phyloP scores from a whole-genome alignment of 92 coral and sea anemone genomes.

The Umimayanthus kanabou region DNA sequence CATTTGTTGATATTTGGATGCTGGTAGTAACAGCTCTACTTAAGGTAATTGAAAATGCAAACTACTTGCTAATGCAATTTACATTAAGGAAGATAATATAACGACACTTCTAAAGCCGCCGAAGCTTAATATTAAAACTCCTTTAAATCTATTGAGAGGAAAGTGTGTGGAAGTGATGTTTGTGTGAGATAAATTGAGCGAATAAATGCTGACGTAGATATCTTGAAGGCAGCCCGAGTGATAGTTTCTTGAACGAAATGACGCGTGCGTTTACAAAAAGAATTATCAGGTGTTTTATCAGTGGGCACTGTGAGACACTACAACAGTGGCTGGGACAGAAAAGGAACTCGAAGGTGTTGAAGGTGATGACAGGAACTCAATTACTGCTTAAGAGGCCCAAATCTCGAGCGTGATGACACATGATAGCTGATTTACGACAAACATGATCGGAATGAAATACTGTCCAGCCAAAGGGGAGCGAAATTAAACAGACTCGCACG shows the following conservation, averaged over 20 bases:
- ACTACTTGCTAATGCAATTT: conserved; percentile 60
- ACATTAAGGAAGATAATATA: conserved; percentile 51
- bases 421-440: conserved; percentile 55
- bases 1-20: conserved; percentile 41
- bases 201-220: neutral
- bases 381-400: conserved; percentile 34
- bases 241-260: conserved; percentile 11
- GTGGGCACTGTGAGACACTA: conserved; percentile 24
- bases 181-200: conserved; percentile 32
- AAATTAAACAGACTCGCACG: conserved; percentile 38
- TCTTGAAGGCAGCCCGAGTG: neutral
- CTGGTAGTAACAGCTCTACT: conserved; percentile 39
- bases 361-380: conserved; percentile 51
- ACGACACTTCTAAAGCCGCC: conserved; percentile 47
- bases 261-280: conserved; percentile 54
- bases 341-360: neutral
- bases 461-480: conserved; percentile 11
- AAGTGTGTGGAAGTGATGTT: conserved; percentile 31
- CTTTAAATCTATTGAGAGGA: conserved; percentile 28
- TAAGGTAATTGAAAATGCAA: conserved; percentile 82
- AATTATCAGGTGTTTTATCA: conserved; percentile 47
- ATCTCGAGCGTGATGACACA: conserved; percentile 61
- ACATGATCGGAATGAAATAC: conserved; percentile 63
- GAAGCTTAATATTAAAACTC: conserved; percentile 39
- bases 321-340: conserved; percentile 6